Conservation (phyloP, 2,888 invertebrate genomes). For the Lithophane ornitopus region DNA sequence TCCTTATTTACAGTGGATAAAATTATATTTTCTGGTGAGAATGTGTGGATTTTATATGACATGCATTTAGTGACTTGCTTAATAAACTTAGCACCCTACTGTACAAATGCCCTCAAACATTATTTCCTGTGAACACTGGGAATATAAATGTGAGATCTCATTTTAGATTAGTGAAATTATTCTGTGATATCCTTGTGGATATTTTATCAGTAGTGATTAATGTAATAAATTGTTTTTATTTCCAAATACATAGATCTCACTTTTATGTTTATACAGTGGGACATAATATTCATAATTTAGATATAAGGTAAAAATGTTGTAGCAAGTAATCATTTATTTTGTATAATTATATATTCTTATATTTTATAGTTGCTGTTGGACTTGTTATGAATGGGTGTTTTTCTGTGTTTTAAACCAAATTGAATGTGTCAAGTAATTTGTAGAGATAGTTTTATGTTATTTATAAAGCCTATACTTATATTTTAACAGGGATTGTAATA, state of each 20-base stretch:
- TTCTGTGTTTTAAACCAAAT: slow-evolving; percentile 71
- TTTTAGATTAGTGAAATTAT: slow-evolving; percentile 74
- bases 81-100: slow-evolving; percentile 33
- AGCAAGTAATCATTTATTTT: slow-evolving; percentile 69
- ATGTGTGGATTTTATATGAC: slow-evolving; percentile 45
- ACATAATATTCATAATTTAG: slow-evolving; percentile 63
- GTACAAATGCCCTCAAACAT: slow-evolving; percentile 63
- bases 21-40: slow-evolving; percentile 47
- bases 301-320: slow-evolving; percentile 68
- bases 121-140: slow-evolving; percentile 69
- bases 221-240: slow-evolving; percentile 69
- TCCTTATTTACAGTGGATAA: slow-evolving; percentile 42
- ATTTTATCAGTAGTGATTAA: slow-evolving; percentile 74
- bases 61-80: slow-evolving; percentile 76
- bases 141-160: slow-evolving; percentile 86
- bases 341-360: slow-evolving; percentile 67
- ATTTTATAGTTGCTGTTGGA: slow-evolving; percentile 72
- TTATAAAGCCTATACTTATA: slow-evolving; percentile 57
- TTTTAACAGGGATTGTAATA: slow-evolving; percentile 67
- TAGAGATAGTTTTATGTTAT: slow-evolving; percentile 50
- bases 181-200: slow-evolving; percentile 83
- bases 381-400: slow-evolving; percentile 65
- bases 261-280: slow-evolving; percentile 83
- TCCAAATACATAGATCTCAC: slow-evolving; percentile 83
- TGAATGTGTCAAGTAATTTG: slow-evolving; percentile 70